Base-by-base conservation (phyloP, 2,113 vertebrate genomes). In the Eublepharis macularius region DNA sequence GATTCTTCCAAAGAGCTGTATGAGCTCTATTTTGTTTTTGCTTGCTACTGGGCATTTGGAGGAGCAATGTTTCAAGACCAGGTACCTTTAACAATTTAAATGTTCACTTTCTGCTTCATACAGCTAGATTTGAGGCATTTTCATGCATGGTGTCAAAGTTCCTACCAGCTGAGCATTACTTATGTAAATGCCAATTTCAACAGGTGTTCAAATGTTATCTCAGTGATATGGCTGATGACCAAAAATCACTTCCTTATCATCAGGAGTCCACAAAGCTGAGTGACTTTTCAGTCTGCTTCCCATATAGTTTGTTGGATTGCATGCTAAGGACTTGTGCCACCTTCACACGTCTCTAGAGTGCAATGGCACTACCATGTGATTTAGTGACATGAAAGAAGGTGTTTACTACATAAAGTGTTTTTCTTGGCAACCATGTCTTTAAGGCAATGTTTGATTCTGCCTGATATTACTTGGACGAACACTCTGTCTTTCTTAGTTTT, bases 51-150 rank as follows among this genome's bases (percentile, higher is more conserved):
- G 97, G 94, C 96, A 39, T 97, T 97, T 0, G 97, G 97, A 0
- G 96, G 95, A 2, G 91, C 96, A 82, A 91, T 96, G 94, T 96
- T 95, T 91, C 97, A 97, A 91, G 97, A 97, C 86, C 97, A 97
- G 96, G 97, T 97, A 47, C 43, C 24, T 86, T 49, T 47, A 73
- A 26, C 73, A 63, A 73, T 9, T 41, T 36, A 29, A 85, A 26
- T 39, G 34, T 36, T 19, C 4, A 10, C 57, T 12, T 65, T 74
- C 16, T 80, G 49, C 24, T 73, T 34, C 34, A 17, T 57, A 43
- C 39, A n/a, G 21, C 29, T 70, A 70, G n/a, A 34, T 36, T 36
- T 36, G n/a, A 69, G 66, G 32, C 34, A 36, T 63, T 26, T 63
- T 69, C 66, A 19, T 32, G 32, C 65, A 34, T 32, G 12, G 13